Evolutionary conservation across 92 coral and sea anemone species (phyloP).

Genomic region (Epizoanthus ramosus): DNA sequence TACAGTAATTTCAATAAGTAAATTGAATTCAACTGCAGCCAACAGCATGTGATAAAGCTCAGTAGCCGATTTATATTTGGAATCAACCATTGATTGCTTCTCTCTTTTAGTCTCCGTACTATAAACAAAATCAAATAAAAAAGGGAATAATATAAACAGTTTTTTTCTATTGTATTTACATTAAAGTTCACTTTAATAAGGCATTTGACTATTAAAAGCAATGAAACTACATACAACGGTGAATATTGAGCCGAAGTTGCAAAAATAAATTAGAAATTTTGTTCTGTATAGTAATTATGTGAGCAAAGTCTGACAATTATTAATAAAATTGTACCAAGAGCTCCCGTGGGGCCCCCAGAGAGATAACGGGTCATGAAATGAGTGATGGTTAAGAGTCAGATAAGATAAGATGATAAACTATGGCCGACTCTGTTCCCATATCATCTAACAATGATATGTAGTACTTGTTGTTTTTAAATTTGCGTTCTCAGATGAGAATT

Average conservation of each 20-base stretch:
- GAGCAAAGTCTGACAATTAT: background rate
- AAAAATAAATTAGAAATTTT: background rate
- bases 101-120: no score
- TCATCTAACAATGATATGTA: background rate
- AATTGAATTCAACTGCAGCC: no score
- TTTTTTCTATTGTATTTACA: no score
- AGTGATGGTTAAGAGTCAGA: background rate
- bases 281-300: background rate
- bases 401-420: background rate
- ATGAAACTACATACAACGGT: background rate
- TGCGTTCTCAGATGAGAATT: conserved; percentile 7
- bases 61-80: no score
- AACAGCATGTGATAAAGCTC: no score
- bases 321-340: background rate
- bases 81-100: no score
- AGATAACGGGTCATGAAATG: background rate
- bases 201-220: background rate
- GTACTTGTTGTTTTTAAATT: background rate
- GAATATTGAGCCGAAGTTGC: background rate
- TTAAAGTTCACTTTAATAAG: no score
- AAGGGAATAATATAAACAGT: no score
- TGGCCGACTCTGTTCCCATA: background rate
- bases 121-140: no score
- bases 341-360: background rate
- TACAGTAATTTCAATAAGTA: no score